Percentiles rank a stretch among this genome's conserved stretches.
Evolutionary conservation across 2,113 vertebrate species (phyloP).

Genomic region (Malurus elegans): DNA sequence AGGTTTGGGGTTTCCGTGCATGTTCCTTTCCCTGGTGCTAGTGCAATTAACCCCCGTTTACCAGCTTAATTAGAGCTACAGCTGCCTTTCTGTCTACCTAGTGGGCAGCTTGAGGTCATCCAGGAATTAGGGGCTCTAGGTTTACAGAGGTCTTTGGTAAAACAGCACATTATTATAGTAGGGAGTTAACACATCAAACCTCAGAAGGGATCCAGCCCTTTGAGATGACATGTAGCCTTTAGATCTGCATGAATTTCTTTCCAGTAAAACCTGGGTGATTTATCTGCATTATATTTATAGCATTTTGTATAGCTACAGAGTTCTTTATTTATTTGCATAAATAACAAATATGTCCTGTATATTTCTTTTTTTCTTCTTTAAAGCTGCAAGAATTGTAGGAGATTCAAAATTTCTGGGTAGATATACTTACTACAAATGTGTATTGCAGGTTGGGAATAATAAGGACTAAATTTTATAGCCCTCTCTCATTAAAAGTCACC

Average conservation of each 20-base stretch:
- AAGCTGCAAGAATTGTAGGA: slow-evolving; percentile 38
- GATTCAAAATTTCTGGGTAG: slow-evolving; percentile 18
- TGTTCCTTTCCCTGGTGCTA: neutral
- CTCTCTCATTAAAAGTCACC: slow-evolving; percentile 78
- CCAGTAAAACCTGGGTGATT: slow-evolving; percentile 38
- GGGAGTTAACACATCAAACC: slow-evolving; percentile 57
- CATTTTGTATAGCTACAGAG: slow-evolving; percentile 33
- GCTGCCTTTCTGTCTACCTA: neutral
- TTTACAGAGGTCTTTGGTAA: slow-evolving; percentile 44
- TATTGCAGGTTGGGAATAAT: slow-evolving; percentile 38
- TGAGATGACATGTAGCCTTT: slow-evolving; percentile 35
- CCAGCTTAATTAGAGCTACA: neutral
- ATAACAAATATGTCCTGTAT: slow-evolving; percentile 62
- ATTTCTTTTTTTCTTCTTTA: slow-evolving; percentile 38
- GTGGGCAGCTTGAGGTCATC: slow-evolving; percentile 40
- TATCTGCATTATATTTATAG: slow-evolving; percentile 51
- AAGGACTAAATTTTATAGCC: slow-evolving; percentile 68
- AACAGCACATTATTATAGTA: slow-evolving; percentile 3
- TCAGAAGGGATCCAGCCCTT: slow-evolving; percentile 27
- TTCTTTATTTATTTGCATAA: slow-evolving; percentile 71
- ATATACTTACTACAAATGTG: slow-evolving; percentile 40
- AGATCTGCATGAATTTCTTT: slow-evolving; percentile 47
- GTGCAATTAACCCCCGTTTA: slow-evolving; percentile 35
- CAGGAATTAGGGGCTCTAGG: slow-evolving; percentile 50
- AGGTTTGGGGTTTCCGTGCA: neutral